A percentile compares a stretch with the other conserved stretches of the same genome.
phyloP scores from a whole-genome alignment of 2,797 vertebrate species.

The Eospalax fontanierii region DNA sequence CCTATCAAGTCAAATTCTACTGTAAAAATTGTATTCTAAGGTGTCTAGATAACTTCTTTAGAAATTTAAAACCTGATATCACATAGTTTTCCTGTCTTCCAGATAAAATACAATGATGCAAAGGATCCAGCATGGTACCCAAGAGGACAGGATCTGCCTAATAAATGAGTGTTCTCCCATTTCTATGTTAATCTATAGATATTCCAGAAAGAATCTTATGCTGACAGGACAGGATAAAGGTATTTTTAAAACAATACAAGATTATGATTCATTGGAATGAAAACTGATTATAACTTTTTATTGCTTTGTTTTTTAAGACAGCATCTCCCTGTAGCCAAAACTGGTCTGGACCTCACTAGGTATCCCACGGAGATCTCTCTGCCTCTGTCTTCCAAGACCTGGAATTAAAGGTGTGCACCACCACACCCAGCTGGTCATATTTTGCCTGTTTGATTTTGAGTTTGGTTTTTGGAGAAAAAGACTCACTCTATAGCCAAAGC shows the following conservation, averaged over 20 bases:
- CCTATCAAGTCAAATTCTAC: background rate
- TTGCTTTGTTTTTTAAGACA: background rate
- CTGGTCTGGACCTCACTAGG: too few species aligned
- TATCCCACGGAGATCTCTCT: too few species aligned
- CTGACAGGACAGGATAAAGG: background rate
- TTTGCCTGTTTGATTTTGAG: background rate
- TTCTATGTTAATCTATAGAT: background rate
- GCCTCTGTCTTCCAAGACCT: too few species aligned
- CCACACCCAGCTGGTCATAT: background rate
- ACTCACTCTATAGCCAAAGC: background rate
- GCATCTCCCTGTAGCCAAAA: too few species aligned
- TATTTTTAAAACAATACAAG: background rate
- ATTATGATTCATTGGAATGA: background rate
- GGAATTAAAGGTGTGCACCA: too few species aligned
- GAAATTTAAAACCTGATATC: background rate
- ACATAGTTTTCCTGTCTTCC: background rate
- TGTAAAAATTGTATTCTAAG: background rate
- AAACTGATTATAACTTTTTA: background rate
- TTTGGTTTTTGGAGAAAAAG: background rate
- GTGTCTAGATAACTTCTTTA: background rate
- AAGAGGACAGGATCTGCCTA: conserved; percentile 10
- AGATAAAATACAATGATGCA: background rate
- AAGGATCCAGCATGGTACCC: background rate
- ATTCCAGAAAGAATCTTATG: background rate
- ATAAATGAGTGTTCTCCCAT: background rate